Base-by-base conservation (phyloP, 2,797 vertebrate species). In the Decapterus maruadsi region DNA sequence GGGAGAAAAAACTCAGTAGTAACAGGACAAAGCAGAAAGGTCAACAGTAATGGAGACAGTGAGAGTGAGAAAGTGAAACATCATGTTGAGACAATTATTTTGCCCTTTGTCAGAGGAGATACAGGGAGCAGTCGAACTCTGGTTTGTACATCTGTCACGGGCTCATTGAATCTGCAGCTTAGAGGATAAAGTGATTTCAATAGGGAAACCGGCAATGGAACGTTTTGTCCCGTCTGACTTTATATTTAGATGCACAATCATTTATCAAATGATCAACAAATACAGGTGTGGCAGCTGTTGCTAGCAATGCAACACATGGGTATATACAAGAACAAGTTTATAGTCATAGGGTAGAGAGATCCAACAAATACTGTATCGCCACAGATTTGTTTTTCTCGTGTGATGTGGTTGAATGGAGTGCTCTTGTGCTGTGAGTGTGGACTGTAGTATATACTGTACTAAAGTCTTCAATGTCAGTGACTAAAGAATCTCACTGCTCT, bases 21-120 rank as follows among this genome's bases (percentile, higher is more conserved):
- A 54, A 71, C 20, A 77, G 46, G 80, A 45, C 74, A 51, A 63
- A 48, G 43, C 31, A 11, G 8, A 51, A 71, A 69, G 72, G 22
- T 42, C 19, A 55, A 74, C 7, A 62, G n/a, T 2, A 67, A 68
- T 17, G 9, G n/a, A 20, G 48, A 63, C 59, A 64, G 4, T 43
- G 9, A 53, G 53, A 3, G 8, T 4, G 17, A 26, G 38, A 9
- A 26, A 63, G 12, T 54, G 13, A 11, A 57, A 19, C 17, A 51
- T 14, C 9, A 19, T 56, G n/a, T 4, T 54, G 8, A 22, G 2
- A 34, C 29, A 38, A 20, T 46, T 48, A 36, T 11, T 42, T 36
- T 38, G 19, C 26, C 13, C 14, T n/a, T 38, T 57, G 17, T 16
- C 26, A 17, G 12, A 13, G 45, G 11, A 53, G 6, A 55, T 29